Percentiles rank a stretch among this genome's conserved stretches.
These are phyloP conservation scores for Tragelaphus eurycerus DNA, from an alignment of 2,797 vertebrate genomes.

Conservation along the genomic window DNA sequence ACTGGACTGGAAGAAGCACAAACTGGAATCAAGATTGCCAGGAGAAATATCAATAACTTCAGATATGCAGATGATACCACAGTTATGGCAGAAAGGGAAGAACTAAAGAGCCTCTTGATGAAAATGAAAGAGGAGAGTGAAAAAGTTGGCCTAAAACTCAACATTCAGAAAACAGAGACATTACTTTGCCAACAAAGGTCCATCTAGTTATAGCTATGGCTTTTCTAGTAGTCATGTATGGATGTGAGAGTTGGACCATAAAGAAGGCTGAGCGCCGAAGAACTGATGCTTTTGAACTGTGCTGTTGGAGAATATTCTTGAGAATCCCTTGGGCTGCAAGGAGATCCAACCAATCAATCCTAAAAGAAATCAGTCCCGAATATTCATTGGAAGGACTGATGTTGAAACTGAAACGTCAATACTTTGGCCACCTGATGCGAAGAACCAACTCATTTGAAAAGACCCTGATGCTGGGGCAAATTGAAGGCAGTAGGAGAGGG, in stretches of 20 bases:
- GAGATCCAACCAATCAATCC: neutral
- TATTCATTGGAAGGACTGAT: neutral
- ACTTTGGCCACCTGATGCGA: neutral
- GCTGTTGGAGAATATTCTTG: neutral
- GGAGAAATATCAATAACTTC: neutral
- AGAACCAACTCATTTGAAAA: neutral
- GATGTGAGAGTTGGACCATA: neutral
- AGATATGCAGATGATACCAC: neutral
- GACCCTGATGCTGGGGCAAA: neutral
- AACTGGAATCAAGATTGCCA: fast-evolving
- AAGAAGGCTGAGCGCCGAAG: neutral
- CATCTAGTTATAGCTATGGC: neutral
- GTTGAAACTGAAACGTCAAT: neutral
- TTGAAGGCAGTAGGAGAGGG: neutral
- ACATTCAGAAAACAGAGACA: neutral
- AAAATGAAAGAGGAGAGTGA: neutral
- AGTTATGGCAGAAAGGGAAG: neutral
- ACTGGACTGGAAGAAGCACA: neutral
- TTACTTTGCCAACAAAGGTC: neutral
- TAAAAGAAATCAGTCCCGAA: neutral
- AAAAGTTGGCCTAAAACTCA: neutral
- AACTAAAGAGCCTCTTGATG: neutral
- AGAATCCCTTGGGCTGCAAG: neutral
- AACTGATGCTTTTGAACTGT: neutral
- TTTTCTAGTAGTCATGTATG: neutral